Evolutionary conservation across 2,888 invertebrate species (phyloP), one percentile per base, ranked within the genome.

Genomic region (Sinodicranocentrus sp.): DNA sequence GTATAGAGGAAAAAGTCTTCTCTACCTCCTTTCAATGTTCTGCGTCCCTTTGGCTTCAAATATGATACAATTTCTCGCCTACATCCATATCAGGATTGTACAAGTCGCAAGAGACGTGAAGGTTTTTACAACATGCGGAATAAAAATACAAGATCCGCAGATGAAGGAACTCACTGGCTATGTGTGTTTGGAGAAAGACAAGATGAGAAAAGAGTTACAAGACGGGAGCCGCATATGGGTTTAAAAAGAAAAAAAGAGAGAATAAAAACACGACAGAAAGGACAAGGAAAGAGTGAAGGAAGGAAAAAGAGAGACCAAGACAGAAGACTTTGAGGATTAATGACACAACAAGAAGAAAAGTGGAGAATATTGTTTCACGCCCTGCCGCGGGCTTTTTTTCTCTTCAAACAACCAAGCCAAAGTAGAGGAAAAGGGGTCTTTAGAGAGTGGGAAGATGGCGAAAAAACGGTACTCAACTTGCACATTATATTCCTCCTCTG

Each of bases 341-440:
- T 79, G 79, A 71, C 71, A 79, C 79, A 71, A 79, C 79, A 79
- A 79, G 79, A 79, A 71, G 63, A 65, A 79, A 79, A 79, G 79
- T 65, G 65, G 72, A 79, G 71, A 79, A 71, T 79, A 71, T 79
- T 79, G 71, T 63, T 79, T 79, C 63, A 79, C 79, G 70, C 78
- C 78, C 26, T 48, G 78, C 70, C 68, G 48, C 61, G 44, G 48
- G 78, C 70, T 70, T 61, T 70, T 52, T 65, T 26, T 19, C 48
- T n/a, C 52, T 26, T 52, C 48, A n/a, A 39, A 48, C 33, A 48
- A 10, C 48, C 48, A 3, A 48, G 48, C 48, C n/a, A 48, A 48
- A 13, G 15, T 48, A 17, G 39, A 8, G 48, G 48, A 48, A 17
- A 48, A 48, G 48, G 33, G 33, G 3, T 33, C 3, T 33, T 6